Conservation (phyloP, 2,888 invertebrate species). For the Leptodirus hochenwartii region DNA sequence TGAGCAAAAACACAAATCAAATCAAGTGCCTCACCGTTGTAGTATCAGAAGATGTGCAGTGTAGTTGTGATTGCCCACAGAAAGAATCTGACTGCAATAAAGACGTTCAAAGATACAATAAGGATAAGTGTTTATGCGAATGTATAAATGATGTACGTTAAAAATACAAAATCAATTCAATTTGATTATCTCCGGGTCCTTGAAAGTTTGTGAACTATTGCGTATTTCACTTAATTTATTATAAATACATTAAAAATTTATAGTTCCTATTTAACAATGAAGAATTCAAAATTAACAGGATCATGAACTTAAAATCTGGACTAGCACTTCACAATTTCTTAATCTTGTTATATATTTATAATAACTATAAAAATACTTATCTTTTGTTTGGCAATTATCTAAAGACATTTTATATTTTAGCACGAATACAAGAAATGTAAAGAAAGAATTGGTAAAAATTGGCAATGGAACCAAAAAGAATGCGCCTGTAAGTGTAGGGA, state of each 20-base stretch:
- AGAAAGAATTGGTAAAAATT: conserved; percentile 12
- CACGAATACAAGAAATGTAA: conserved; percentile 13
- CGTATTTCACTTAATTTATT: too few species aligned
- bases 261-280: too few species aligned
- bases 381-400: conserved; percentile 6
- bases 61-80: conserved; percentile 10
- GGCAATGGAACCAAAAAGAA: conserved; percentile 18
- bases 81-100: conserved; percentile 8
- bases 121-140: conserved; percentile 18
- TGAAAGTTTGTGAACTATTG: too few species aligned
- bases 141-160: conserved; percentile 19
- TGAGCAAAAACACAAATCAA: conserved; percentile 7
- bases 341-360: too few species aligned
- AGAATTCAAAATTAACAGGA: too few species aligned
- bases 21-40: conserved; percentile 6
- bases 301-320: too few species aligned
- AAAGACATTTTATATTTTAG: conserved; percentile 10
- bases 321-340: too few species aligned
- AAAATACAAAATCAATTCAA: too few species aligned
- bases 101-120: conserved; percentile 17
- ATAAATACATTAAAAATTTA: too few species aligned
- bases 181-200: too few species aligned
- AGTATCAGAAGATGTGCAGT: conserved; percentile 8
- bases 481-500: conserved; percentile 20
- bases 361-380: too few species aligned